phyloP scores from a whole-genome alignment of 2,797 vertebrate species.

The Trichosurus vulpecula region DNA sequence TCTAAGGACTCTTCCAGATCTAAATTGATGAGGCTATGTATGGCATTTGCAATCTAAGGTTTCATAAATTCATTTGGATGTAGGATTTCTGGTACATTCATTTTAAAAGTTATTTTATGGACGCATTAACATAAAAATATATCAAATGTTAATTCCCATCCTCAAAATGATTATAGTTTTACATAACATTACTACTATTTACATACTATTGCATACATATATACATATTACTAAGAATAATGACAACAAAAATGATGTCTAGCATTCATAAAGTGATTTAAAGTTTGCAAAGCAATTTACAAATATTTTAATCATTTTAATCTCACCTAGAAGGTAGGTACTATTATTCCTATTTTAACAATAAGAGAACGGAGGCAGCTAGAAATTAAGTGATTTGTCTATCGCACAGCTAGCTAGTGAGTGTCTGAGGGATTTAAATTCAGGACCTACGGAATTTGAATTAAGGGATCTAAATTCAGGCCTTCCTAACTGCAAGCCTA shows the following conservation, averaged over 20 bases:
- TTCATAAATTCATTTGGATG: not conserved
- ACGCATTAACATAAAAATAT: not conserved
- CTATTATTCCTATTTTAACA: not conserved
- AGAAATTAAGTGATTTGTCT: not conserved
- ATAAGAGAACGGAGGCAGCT: not conserved
- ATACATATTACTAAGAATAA: not conserved
- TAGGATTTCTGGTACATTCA: not conserved
- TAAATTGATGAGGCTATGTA: not conserved
- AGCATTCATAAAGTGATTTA: not conserved
- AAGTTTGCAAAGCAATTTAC: not conserved
- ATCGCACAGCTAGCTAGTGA: not conserved
- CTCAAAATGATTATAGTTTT: not conserved
- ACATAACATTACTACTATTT: not conserved
- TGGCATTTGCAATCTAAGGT: not conserved
- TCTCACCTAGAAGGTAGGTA: not conserved
- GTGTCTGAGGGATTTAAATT: not conserved
- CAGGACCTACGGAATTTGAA: not conserved
- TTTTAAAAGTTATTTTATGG: not conserved
- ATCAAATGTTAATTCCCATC: not conserved
- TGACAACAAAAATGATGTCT: not conserved
- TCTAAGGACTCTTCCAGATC: not conserved
- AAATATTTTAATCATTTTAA: not conserved
- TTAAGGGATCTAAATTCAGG: not conserved
- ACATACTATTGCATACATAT: not conserved
- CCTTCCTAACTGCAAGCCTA: not conserved